Base-by-base conservation (phyloP, 64 coral and sea anemone species). In the Dendronephthya gigantea region DNA sequence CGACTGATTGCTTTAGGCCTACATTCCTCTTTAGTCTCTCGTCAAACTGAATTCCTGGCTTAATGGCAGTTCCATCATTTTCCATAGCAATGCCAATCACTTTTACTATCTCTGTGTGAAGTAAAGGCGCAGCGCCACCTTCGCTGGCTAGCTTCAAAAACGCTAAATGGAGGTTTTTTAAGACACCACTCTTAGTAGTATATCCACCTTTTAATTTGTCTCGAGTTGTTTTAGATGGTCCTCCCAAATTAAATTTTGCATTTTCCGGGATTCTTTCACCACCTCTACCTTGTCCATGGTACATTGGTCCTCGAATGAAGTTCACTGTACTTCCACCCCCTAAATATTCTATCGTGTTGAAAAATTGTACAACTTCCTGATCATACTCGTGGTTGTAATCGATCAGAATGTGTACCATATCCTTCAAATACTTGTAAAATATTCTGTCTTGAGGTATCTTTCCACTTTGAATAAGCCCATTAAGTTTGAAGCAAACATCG, bases 311-410 rank as follows among this genome's bases (percentile, higher is more conserved):
- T 23, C 84, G 50, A 14, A 92, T 16, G 56, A 89, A 92, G 52
- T 86, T 86, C 30, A 86, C 83, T n/a, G 74, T 89, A 83, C 87
- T 89, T 65, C 55, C 91, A 25, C 84, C 89, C 84, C 86, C 90
- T 29, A 89, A 83, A 75, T 89, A 47, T 83, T 89, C 83, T 19
- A 92, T 86, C 33, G 90, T 89, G 87, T 92, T 92, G 40, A 89
- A 89, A 47, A 92, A 92, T 49, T 90, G 40, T 15, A 84, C 83
- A 7, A 90, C 40, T 13, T 84, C 48, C 9, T 70, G 56, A 72
- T 84, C 88, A 81, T 47, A 84, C 35, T 74, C 49, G 30, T 85
- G 83, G 55, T 84, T 23, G 36, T 19, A 50, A 72, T 90, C 66
- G 50, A 72, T 90, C 83, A 51, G 47, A 10, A 56, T 31, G 33